Base-by-base conservation (phyloP, 2,113 vertebrate species). In the Sialia sialis region DNA sequence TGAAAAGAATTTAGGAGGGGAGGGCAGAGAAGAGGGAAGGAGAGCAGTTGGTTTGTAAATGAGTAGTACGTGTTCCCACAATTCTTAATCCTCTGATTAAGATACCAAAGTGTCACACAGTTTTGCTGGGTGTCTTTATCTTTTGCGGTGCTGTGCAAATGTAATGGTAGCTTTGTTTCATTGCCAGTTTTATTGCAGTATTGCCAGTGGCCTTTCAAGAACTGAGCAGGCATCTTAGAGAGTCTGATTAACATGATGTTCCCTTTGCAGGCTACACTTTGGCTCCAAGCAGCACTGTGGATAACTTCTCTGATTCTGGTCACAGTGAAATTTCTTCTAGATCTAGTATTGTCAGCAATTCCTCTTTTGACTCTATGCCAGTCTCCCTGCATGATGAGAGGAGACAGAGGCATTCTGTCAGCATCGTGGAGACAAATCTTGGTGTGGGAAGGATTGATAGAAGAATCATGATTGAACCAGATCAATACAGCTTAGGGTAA, bases 311-410 rank as follows among this genome's bases (percentile, higher is more conserved):
- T 1, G 99, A 99, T 97, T 99, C 99, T 16, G 98, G 99, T 39
- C 99, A 99, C 98, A 99, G 99, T 54, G 99, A 99, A 97, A 99
- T 99, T 95, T 99, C 99, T 48, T 99, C 99, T 15, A 98, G 99
- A 89, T 99, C 99, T 96, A 99, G 99, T 89, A 99, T 99, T 52
- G 98, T 99, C 97, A 99, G 99, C 97, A 99, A 99, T 97, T 99
- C 99, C 15, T 99, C 99, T 34, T 99, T 99, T 91, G 99, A 99
- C 96, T 98, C 98, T 39, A 96, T 98, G 80, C 97, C 98, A 38
- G 97, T 96, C 36, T 91, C 97, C 14, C 87, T 98, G 75, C 99
- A 99, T 63, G 99, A 99, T 15, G 99, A 99, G 90, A 97, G 99
- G 90, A 97, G 99, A 62, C 98, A 99, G 77, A 98, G 99, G 69